Percentiles rank a stretch among this genome's conserved stretches.
These are phyloP conservation scores for Thomomys bottae DNA, from an alignment of 2,113 vertebrate species.

Conservation along the genomic window DNA sequence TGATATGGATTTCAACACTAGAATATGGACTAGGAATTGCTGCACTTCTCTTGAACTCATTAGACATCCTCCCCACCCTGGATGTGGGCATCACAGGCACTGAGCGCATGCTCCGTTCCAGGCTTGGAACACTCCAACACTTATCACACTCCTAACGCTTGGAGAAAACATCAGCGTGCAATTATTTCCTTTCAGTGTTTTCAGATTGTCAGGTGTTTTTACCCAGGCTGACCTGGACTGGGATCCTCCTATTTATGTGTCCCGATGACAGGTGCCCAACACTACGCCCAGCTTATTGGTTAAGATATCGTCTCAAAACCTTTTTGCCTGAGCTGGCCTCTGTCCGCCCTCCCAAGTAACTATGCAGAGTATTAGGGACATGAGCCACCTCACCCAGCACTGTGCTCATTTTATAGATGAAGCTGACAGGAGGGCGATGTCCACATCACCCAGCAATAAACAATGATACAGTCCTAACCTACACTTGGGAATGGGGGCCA, in stretches of 20 bases:
- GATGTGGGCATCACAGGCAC: neutral
- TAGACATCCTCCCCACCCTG: neutral
- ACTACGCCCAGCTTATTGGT: too few species aligned
- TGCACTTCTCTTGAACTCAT: neutral
- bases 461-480: neutral
- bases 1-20: constrained; percentile 20
- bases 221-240: too few species aligned
- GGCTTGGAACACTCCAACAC: too few species aligned
- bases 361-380: too few species aligned
- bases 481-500: neutral
- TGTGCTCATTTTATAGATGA: neutral
- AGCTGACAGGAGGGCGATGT: neutral
- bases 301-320: too few species aligned
- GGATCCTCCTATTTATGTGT: too few species aligned
- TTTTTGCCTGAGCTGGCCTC: too few species aligned
- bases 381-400: too few species aligned
- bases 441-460: neutral
- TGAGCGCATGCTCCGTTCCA: neutral
- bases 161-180: neutral
- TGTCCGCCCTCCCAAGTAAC: too few species aligned
- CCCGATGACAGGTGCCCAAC: too few species aligned
- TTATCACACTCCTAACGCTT: neutral
- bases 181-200: too few species aligned
- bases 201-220: too few species aligned
- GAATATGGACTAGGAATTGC: constrained; percentile 38